Conservation (phyloP, 2,113 vertebrate species). For the Mirounga angustirostris region DNA sequence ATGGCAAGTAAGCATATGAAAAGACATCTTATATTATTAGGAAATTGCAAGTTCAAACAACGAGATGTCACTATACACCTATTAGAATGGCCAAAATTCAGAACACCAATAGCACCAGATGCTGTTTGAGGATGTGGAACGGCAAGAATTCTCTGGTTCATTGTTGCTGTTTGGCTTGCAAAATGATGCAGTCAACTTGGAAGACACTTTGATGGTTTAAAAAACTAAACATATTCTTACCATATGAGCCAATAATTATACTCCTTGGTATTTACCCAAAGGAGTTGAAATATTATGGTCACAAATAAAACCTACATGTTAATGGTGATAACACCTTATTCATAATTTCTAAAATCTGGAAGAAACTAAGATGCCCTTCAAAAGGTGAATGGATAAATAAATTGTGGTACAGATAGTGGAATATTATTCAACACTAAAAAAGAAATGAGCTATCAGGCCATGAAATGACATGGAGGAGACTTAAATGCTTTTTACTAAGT, state of each 20-base stretch:
- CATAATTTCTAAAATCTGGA: background rate
- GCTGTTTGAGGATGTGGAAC: background rate
- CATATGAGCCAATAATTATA: background rate
- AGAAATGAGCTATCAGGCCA: background rate
- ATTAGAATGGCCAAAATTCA: background rate
- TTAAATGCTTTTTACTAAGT: background rate
- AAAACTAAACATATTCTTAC: background rate
- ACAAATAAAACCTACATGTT: background rate
- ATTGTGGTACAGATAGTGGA: background rate
- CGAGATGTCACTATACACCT: background rate
- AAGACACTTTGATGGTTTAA: background rate
- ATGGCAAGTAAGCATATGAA: background rate
- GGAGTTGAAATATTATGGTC: background rate
- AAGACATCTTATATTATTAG: background rate
- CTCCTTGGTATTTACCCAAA: background rate
- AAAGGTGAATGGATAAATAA: background rate
- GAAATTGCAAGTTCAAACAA: slow-evolving; percentile 54
- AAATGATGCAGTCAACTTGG: background rate
- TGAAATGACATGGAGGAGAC: background rate
- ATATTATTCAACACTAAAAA: background rate
- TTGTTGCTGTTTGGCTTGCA: background rate
- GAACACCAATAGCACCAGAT: background rate
- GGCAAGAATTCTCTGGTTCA: background rate
- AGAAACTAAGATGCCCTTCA: background rate
- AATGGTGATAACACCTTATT: background rate